Base-by-base conservation (phyloP, 2,797 vertebrate species). In the Echeneis naucrates region DNA sequence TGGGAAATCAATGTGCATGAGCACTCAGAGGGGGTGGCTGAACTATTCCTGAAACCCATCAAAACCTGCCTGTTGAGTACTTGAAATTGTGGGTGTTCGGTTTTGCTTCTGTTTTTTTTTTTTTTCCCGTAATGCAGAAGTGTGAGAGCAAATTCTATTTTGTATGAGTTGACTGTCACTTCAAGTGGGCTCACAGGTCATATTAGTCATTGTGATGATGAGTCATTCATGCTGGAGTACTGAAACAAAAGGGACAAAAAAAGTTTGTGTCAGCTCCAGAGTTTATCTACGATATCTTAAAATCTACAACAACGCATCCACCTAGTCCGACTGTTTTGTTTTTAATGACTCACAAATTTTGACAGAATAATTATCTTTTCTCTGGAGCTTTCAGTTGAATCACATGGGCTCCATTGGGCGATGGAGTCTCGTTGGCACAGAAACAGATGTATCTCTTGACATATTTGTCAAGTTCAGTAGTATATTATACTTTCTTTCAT, bases 201-300 rank as follows among this genome's bases (percentile, higher is more conserved):
- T 8, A 71, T 93, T 89, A 93, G 88, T 94, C 92, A 93, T 81
- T 81, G 87, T 83, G 92, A 51, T 87, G 83, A 86, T 94, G 93
- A 94, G 76, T 94, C 93, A 94, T 80, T 81, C 77, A 80, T 88
- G 86, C 88, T 72, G 86, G 86, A 77, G 68, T 63, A 73, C 78
- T 61, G 80, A 14, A 87, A 38, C 79, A 64, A 66, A 75, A 27
- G 7, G 73, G 66, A 84, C 42, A 53, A 76, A 57, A 57, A n/a
- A 67, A 55, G 42, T 56, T 73, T 81, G 84, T 68, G 8, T 84
- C 70, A 75, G 61, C 62, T 38, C 16, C 57, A 56, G 3, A 35
- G 26, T 74, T 77, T 68, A 63, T 63, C 54, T 54, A 21, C 32
- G 4, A 44, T 23, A 21, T 64, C 45, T 70, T 30, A 30, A 30